Evolutionary conservation across 2,797 vertebrate species (phyloP), one percentile per base, ranked within the genome.

Genomic region (Rhinoraja longicauda): DNA sequence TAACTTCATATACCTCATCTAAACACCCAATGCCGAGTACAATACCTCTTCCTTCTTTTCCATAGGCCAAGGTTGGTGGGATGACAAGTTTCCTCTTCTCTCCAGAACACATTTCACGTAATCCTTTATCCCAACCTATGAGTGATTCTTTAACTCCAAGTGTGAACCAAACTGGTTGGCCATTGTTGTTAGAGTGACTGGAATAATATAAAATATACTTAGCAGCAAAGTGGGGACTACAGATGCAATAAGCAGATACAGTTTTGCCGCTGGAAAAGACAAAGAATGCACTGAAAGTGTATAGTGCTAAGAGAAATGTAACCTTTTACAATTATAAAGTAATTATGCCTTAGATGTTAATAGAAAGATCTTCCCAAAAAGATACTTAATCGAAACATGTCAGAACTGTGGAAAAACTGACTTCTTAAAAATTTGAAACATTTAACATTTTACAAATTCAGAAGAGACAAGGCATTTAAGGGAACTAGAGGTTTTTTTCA

Each of bases 31-130:
- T 13, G 15, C 62, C 90, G n/a, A 59, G n/a, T 88, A 32, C 84
- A 93, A 95, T 97, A 99, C 99, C 98, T 98, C 99, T 98, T 93
- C 98, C 98, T 95, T 99, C 98, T 96, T 98, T 99, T 94, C 99
- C 98, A 93, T 99, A 99, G 57, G 95, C 99, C 94, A 99, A 96
- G 73, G 97, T 95, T 90, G 98, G 95, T 93, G 98, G 98, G 93
- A 99, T 90, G 32, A 95, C 97, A 77, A 99, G 95, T 94, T 98
- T 99, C 93, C 98, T 96, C 94, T 97, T 98, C 94, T 99, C 98
- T 94, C 98, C 98, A 17, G 96, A 94, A 95, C 99, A 99, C 98
- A 99, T 99, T 93, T 97, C 94, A 95, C 97, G 96, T 94, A 99
- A 95, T 93, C 98, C 98, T 94, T 96, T 98, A 95, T 99, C 98